Conservation (phyloP, 2,888 invertebrate species). For the Dicyrtomina minuta region DNA sequence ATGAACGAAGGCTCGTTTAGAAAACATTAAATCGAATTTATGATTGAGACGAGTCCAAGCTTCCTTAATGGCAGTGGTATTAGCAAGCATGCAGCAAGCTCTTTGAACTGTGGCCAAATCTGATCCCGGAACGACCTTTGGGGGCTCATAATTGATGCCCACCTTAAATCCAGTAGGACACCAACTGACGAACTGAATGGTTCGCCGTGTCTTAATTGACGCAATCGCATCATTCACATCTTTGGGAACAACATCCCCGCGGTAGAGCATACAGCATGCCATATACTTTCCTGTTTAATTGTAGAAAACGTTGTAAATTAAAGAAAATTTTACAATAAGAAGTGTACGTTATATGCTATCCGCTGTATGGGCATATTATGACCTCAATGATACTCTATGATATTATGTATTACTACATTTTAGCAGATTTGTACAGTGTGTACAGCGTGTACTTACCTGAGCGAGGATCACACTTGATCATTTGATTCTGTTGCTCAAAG, state of each 20-base stretch:
- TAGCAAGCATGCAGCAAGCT: conserved; percentile 82
- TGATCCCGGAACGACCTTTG: conserved; percentile 41
- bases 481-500: conserved; percentile 95
- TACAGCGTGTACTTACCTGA: too few relatives aligned
- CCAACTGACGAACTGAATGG: conserved; percentile 53
- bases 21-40: conserved; percentile 96
- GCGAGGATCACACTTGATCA: conserved; percentile 58
- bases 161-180: conserved; percentile 61
- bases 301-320: too few relatives aligned
- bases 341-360: too few relatives aligned
- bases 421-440: too few relatives aligned
- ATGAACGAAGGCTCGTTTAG: conserved; percentile 94
- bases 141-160: conserved; percentile 42
- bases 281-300: conserved; percentile 64
- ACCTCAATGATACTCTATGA: too few relatives aligned
- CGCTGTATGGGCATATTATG: too few relatives aligned
- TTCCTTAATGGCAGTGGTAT: conserved; percentile 93
- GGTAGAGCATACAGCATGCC: conserved; percentile 55
- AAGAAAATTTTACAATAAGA: too few relatives aligned
- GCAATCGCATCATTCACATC: conserved; percentile 65
- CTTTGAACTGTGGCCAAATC: conserved; percentile 70
- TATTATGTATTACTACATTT: too few relatives aligned
- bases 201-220: conserved; percentile 68
- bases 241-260: conserved; percentile 75
- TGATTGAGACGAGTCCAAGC: conserved; percentile 96